These are phyloP conservation scores for Muscidifurax raptorellus DNA, from an alignment of 1,140 invertebrate species.

Conservation along the genomic window DNA sequence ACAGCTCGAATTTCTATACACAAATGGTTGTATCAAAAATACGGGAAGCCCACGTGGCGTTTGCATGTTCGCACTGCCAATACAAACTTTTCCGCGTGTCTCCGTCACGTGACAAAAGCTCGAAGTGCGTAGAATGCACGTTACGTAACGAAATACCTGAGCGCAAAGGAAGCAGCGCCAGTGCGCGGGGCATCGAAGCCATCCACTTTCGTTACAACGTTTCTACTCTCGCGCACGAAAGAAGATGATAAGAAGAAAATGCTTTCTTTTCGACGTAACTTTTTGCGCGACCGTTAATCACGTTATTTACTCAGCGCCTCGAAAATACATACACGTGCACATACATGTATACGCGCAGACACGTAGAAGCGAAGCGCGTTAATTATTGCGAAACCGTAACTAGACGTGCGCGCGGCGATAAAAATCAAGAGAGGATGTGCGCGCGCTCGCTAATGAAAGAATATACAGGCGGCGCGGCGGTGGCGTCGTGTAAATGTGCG, in stretches of 20 bases:
- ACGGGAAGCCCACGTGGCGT: too few species aligned
- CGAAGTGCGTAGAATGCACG: background rate
- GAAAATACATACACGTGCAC: background rate
- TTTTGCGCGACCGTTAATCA: conserved; percentile 16
- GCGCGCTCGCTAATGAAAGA: conserved; percentile 8
- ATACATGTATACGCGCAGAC: background rate
- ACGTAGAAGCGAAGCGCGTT: conserved; percentile 6
- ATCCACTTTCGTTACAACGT: background rate
- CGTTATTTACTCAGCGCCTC: background rate
- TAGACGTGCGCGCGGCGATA: background rate
- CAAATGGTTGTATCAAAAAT: too few species aligned
- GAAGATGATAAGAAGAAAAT: background rate
- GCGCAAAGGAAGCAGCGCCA: background rate
- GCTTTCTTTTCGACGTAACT: background rate
- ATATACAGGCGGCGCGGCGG: background rate
- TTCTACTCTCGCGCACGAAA: background rate
- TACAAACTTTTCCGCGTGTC: too few species aligned
- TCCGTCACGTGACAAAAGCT: too few species aligned
- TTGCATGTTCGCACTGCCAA: too few species aligned
- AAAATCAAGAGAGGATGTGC: conserved; percentile 32
- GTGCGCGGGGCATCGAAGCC: background rate
- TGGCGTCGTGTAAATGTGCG: background rate
- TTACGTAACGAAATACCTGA: conserved; percentile 15
- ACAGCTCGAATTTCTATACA: too few species aligned
- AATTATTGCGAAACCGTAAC: conserved; percentile 42